These are phyloP conservation scores for Drosophila arawakana DNA, from an alignment of 1,140 invertebrate species.

Conservation along the genomic window DNA sequence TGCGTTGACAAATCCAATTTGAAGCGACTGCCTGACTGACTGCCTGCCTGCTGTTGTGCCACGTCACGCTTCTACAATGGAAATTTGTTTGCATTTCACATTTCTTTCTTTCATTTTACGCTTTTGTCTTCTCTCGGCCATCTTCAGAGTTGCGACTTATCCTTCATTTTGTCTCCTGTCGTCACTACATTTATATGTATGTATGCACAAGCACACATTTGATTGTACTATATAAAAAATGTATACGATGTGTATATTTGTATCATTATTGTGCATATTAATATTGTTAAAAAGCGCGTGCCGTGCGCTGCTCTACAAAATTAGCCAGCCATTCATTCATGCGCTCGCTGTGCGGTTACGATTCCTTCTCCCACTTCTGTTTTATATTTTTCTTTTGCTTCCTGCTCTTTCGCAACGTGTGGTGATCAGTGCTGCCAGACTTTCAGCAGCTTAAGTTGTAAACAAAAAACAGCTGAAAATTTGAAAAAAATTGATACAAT, in stretches of 20 bases:
- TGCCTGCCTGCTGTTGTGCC: slow-evolving; percentile 4
- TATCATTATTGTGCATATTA: slow-evolving; percentile 74
- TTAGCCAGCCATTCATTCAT: slow-evolving; percentile 75
- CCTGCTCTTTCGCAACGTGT: no score
- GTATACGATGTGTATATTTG: neutral
- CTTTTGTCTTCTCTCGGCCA: slow-evolving; percentile 35
- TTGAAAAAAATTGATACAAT: no score
- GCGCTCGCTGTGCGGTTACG: slow-evolving; percentile 44
- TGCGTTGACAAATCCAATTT: slow-evolving; percentile 62
- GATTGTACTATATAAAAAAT: no score
- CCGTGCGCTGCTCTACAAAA: slow-evolving; percentile 65
- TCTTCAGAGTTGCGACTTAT: slow-evolving; percentile 50
- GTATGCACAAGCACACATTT: neutral
- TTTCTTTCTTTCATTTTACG: slow-evolving; percentile 30
- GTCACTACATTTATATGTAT: slow-evolving; percentile 54
- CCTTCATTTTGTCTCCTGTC: slow-evolving; percentile 53
- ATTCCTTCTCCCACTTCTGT: neutral
- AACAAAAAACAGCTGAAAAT: no score
- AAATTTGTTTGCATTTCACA: slow-evolving; percentile 51
- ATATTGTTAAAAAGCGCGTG: slow-evolving; percentile 76
- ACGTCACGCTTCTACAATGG: slow-evolving; percentile 58
- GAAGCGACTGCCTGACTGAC: slow-evolving; percentile 26
- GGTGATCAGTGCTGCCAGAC: no score
- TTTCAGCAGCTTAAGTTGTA: no score
- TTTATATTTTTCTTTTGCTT: no score